A percentile compares a stretch with the other conserved stretches of the same genome.
Conservation (phyloP, 1,140 invertebrate genomes). For the Drosophila bocki region DNA sequence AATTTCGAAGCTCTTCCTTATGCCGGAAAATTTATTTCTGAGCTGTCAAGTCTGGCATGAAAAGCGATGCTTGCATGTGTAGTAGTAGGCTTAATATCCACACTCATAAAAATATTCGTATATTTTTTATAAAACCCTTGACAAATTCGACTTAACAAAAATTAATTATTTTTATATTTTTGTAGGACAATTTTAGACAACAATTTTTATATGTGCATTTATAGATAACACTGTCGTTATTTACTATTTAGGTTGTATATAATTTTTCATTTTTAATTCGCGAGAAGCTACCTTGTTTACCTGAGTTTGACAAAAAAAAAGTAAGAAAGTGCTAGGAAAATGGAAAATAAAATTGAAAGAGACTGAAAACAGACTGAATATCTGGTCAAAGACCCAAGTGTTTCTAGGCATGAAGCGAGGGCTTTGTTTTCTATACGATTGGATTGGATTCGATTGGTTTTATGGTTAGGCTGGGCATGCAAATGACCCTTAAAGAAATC, state of each 20-base stretch:
- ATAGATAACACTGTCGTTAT: not conserved
- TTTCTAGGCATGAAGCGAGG: not conserved
- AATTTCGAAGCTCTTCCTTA: not conserved
- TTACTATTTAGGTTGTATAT: not conserved
- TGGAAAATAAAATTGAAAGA: not conserved
- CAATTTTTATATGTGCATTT: too few relatives aligned
- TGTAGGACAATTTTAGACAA: too few relatives aligned
- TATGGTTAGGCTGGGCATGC: conserved; percentile 1
- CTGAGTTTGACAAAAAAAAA: not conserved
- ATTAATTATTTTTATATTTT: too few relatives aligned
- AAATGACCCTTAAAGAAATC: conserved; percentile 10
- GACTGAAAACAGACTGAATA: too few relatives aligned
- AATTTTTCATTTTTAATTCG: not conserved
- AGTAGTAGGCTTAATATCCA: too few relatives aligned
- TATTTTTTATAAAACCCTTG: too few relatives aligned
- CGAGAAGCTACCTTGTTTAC: not conserved
- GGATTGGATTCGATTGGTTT: not conserved
- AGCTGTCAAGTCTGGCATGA: not conserved
- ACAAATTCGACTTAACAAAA: too few relatives aligned
- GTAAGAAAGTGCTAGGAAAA: not conserved
- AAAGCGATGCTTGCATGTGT: not conserved
- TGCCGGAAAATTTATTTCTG: not conserved
- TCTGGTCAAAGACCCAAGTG: not conserved
- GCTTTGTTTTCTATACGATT: not conserved
- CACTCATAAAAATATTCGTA: too few relatives aligned